These are phyloP conservation scores for Gibbula magus DNA, from an alignment of 2,888 invertebrate species.

Conservation along the genomic window DNA sequence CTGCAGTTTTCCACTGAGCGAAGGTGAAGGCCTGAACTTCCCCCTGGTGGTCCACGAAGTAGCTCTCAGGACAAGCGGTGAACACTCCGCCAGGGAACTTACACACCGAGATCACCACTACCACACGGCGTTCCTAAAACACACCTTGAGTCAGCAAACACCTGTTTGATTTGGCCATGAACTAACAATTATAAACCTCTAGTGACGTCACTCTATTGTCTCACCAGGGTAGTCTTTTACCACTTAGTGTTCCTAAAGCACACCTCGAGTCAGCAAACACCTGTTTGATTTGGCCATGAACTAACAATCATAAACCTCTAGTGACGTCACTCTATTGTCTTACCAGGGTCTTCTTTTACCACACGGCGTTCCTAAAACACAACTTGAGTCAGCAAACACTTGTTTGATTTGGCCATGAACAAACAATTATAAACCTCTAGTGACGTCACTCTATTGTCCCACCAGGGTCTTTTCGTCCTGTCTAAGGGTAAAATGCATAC, in stretches of 20 bases:
- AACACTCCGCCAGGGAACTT: conserved; percentile 64
- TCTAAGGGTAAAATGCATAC: no score
- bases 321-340: no score
- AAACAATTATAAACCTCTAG: neutral
- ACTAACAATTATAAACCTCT: neutral
- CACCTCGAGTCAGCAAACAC: neutral
- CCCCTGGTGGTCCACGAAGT: conserved; percentile 42
- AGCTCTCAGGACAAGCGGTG: conserved; percentile 56
- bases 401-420: neutral
- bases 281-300: neutral
- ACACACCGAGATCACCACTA: conserved; percentile 62
- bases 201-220: no score
- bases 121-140: conserved; percentile 45
- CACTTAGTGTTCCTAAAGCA: conserved; percentile 43
- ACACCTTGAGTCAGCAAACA: neutral
- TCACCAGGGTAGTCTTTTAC: no score
- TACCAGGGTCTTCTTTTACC: no score
- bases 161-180: neutral
- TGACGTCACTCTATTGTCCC: no score
- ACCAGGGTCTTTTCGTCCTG: no score
- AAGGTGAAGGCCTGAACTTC: conserved; percentile 49
- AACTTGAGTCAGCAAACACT: neutral
- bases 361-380: conserved; percentile 43
- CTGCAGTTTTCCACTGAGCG: conserved; percentile 54
- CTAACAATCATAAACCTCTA: neutral